Evolutionary conservation across 2,797 vertebrate genomes (phyloP), one percentile per base, ranked within the genome.

Genomic region (Leptatherina wallacei): DNA sequence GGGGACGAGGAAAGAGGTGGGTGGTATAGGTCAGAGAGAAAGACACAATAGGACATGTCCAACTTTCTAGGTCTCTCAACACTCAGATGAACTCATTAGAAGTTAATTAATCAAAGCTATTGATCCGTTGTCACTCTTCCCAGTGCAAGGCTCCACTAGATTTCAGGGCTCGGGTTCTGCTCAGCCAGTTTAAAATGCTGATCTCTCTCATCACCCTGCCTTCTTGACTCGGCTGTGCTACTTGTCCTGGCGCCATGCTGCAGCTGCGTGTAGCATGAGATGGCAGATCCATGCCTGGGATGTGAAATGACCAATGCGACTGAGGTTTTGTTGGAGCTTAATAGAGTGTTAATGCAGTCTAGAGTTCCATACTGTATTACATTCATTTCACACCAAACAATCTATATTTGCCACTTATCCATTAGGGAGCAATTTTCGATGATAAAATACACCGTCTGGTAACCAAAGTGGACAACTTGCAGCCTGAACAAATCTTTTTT

Each of bases 71-170:
- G 84, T 89, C 86, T 86, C 83, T 88, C 83, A 84, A 85, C 67
- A 82, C 92, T 93, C 88, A 90, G 81, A 92, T 93, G 92, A 94
- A 92, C 93, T 95, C 94, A 93, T 95, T 94, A 95, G 93, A 94
- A 95, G 93, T 94, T 94, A 93, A 95, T 95, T 95, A 94, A 95
- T 95, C 95, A 95, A 88, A 82, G 68, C 30, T 51, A 95, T 95
- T 76, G 95, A 95, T 91, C 92, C 47, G 69, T 91, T 93, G 92
- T 95, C 94, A 92, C 91, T 92, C 87, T 92, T 60, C 73, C 78
- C 74, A 44, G 58, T 49, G 73, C 69, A 60, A 61, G 76, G 87
- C 86, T 90, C 90, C 78, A 89, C 82, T 84, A 80, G 85, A 85
- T 89, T 75, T 60, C 83, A 64, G 65, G 83, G 81, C 86, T 88